Conservation (phyloP, 1,140 invertebrate species). For the Diorhabda sublineata region DNA sequence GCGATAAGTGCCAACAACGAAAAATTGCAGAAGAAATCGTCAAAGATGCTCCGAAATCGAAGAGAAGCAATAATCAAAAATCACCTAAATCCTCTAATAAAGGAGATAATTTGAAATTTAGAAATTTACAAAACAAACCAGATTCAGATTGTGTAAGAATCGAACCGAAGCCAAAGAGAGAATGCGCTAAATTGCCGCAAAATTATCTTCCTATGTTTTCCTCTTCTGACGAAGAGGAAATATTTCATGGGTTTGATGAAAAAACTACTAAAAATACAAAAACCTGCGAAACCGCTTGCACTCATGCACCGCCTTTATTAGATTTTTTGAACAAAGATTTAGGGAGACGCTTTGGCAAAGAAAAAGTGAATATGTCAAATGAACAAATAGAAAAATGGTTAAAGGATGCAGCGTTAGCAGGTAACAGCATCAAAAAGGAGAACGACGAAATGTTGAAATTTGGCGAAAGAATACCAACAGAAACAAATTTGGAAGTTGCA, state of each 20-base stretch:
- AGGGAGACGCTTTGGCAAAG: conserved; percentile 52
- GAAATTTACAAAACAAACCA: background rate
- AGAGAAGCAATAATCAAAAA: conserved; percentile 5
- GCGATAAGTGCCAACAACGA: conserved; percentile 13
- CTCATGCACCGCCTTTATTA: conserved; percentile 22
- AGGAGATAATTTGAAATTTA: conserved; percentile 8
- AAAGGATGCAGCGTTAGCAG: conserved; percentile 51
- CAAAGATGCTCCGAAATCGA: conserved; percentile 8
- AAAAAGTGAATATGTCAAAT: conserved; percentile 66
- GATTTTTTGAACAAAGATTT: conserved; percentile 44
- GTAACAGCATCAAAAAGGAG: conserved; percentile 39
- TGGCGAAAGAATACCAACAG: conserved; percentile 38
- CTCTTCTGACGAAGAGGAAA: conserved; percentile 50
- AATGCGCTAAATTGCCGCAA: conserved; percentile 43
- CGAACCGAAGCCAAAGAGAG: conserved; percentile 40
- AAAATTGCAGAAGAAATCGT: conserved; percentile 17
- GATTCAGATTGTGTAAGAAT: background rate
- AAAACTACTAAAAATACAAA: conserved; percentile 25
- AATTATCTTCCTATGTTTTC: conserved; percentile 45
- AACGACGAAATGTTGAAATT: conserved; percentile 43
- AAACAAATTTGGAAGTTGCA: conserved; percentile 22
- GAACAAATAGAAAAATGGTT: conserved; percentile 71
- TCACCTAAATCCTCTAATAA: conserved; percentile 7
- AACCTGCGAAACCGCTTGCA: conserved; percentile 22
- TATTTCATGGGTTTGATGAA: conserved; percentile 51